A percentile compares a stretch with the other conserved stretches of the same genome.
These are phyloP conservation scores for Fopius arisanus DNA, from an alignment of 1,140 invertebrate genomes.

Conservation along the genomic window DNA sequence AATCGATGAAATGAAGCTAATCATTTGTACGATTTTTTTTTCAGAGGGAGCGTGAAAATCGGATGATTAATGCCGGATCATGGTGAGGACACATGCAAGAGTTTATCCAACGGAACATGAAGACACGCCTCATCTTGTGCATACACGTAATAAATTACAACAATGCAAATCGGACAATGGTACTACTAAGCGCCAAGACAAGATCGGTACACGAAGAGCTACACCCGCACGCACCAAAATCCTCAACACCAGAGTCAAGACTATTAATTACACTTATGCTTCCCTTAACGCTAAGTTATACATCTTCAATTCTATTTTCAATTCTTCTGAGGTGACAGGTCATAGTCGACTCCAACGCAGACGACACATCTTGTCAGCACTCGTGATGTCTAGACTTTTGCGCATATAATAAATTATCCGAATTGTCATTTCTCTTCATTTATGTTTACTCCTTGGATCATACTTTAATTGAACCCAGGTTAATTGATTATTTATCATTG, in stretches of 20 bases:
- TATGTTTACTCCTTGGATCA: background rate
- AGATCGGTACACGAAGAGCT: conserved; percentile 20
- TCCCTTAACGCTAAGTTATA: conserved; percentile 12
- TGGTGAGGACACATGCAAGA: background rate
- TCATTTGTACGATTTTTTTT: no score
- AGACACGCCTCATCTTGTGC: background rate
- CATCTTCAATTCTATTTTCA: conserved; percentile 31
- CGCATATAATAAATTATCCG: background rate
- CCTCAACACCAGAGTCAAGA: background rate
- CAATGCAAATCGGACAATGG: conserved; percentile 21
- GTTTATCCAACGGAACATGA: background rate
- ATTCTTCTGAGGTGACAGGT: conserved; percentile 15
- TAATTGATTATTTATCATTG: no score
- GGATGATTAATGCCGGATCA: background rate
- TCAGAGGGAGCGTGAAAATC: background rate
- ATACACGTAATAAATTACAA: conserved; percentile 23
- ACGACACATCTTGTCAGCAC: background rate
- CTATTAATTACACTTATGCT: conserved; percentile 31
- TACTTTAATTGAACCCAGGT: no score
- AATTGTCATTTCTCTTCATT: background rate
- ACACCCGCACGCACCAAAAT: background rate
- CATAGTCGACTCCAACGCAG: background rate
- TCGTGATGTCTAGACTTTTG: background rate
- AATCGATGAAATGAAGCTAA: no score
- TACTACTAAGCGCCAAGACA: conserved; percentile 7